Evolutionary conservation across 2,797 vertebrate species (phyloP), one percentile per base, ranked within the genome.

Genomic region (Masticophis lateralis): DNA sequence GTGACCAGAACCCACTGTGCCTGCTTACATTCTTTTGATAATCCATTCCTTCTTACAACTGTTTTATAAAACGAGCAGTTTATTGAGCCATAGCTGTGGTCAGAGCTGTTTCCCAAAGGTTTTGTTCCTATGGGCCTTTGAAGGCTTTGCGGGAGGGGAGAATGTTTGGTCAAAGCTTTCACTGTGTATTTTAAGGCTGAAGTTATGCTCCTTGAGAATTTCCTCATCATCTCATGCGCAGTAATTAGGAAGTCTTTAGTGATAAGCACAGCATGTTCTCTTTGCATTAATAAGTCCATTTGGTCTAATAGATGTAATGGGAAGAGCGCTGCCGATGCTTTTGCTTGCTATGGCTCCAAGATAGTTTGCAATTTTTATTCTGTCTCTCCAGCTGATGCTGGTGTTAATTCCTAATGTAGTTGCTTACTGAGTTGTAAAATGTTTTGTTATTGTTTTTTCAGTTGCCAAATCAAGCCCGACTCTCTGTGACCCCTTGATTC

Each of bases 1-100:
- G 61, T 61, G 88, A 60, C 16, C 79, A 59, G 61, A 90, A 60
- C 88, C 60, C 56, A 47, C n/a, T 74, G 61, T 20, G 8, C 60
- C 91, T 90, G 91, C 92, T 94, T 94, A 90, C 61, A 90, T 94
- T 92, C 86, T 83, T 79, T 6, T 88, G 88, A 55, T 60, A 74
- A 55, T 66, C 60, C 87, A 56, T 61, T 92, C 88, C 86, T 57
- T 43, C 25, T 66, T 69, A 66, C 22, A 61, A 27, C 53, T 69
- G 37, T 91, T 56, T 93, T 32, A 86, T 56, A 37, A 18, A 94
- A 89, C 69, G 61, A 90, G 90, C n/a, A 16, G 43, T 94, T 92
- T 90, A 90, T 89, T 87, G 60, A 63, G 74, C 18, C 51, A 47
- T 20, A 83, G 51, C 57, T 66, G 37, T 74, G 55, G 28, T 10